phyloP scores from a whole-genome alignment of 2,888 invertebrate species.

The Stenichneumon culpator region DNA sequence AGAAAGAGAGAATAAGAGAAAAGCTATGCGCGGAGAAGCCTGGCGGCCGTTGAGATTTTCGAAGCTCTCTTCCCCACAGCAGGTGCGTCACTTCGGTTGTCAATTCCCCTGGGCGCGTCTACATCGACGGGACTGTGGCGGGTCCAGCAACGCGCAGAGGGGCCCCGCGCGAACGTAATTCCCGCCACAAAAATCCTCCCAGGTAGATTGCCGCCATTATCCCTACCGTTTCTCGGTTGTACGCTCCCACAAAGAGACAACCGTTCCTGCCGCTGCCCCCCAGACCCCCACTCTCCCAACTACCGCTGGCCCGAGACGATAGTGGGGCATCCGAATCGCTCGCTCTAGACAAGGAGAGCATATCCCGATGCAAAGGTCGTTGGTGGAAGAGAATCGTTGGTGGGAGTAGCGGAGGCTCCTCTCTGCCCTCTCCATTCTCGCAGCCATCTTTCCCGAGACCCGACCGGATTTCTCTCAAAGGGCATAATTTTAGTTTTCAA shows the following conservation, averaged over 20 bases:
- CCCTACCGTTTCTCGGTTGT: constrained; percentile 71
- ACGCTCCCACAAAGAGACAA: constrained; percentile 62
- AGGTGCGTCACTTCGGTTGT: constrained; percentile 28
- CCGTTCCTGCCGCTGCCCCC: constrained; percentile 3
- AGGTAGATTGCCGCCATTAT: constrained; percentile 84
- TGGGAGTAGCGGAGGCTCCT: constrained; percentile 63
- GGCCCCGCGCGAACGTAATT: constrained; percentile 77
- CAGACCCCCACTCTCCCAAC: constrained; percentile 23
- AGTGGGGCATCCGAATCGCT: constrained; percentile 26
- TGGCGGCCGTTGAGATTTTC: constrained; percentile 39
- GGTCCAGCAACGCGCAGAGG: constrained; percentile 28
- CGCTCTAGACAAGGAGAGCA: constrained; percentile 17
- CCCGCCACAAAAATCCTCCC: constrained; percentile 83
- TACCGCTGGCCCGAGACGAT: constrained; percentile 24
- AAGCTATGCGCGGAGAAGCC: not conserved
- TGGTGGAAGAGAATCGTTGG: constrained; percentile 61
- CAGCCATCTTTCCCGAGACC: constrained; percentile 70
- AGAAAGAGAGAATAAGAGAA: not conserved
- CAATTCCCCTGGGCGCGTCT: constrained; percentile 30
- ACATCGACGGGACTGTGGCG: constrained; percentile 13
- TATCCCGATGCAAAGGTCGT: constrained; percentile 39
- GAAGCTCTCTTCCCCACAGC: constrained; percentile 26
- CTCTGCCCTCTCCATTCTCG: constrained; percentile 54
- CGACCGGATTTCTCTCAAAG: constrained; percentile 84
- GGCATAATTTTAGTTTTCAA: constrained; percentile 85